These are phyloP conservation scores for Rousettus leschenaultii DNA, from an alignment of 2,113 vertebrate species.

Conservation along the genomic window DNA sequence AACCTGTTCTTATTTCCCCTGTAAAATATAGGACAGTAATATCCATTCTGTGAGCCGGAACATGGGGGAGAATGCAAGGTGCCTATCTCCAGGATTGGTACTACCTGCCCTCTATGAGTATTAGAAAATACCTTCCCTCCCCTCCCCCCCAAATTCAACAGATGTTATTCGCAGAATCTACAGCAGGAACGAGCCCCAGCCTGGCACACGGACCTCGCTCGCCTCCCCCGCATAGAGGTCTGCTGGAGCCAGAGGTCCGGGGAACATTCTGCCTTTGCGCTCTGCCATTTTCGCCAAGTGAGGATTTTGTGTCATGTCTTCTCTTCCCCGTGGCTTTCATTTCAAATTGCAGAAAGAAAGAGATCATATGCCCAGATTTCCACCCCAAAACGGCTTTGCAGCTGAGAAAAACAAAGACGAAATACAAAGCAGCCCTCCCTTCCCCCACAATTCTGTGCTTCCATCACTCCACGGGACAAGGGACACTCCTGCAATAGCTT, in stretches of 20 bases:
- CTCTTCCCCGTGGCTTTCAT: neutral
- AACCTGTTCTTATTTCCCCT: neutral
- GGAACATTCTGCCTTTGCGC: neutral
- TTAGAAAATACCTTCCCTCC: neutral
- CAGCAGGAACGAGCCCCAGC: neutral
- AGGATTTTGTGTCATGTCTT: neutral
- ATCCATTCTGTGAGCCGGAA: neutral
- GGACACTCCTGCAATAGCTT: neutral
- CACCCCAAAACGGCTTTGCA: neutral
- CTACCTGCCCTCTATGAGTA: neutral
- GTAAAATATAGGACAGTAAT: neutral
- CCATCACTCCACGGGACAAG: neutral
- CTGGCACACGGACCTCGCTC: rapidly evolving
- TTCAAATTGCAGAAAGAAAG: neutral
- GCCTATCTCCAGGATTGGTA: neutral
- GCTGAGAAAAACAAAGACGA: neutral
- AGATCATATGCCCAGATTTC: neutral
- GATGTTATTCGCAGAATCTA: neutral
- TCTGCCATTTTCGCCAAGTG: neutral
- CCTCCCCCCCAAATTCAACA: neutral
- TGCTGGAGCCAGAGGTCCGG: neutral
- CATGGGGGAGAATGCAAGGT: neutral
- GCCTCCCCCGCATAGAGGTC: neutral
- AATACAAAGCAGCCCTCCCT: neutral
- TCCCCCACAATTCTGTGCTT: neutral